These are phyloP conservation scores for Neodiprion pinetum DNA, from an alignment of 1,140 invertebrate genomes.

Conservation along the genomic window DNA sequence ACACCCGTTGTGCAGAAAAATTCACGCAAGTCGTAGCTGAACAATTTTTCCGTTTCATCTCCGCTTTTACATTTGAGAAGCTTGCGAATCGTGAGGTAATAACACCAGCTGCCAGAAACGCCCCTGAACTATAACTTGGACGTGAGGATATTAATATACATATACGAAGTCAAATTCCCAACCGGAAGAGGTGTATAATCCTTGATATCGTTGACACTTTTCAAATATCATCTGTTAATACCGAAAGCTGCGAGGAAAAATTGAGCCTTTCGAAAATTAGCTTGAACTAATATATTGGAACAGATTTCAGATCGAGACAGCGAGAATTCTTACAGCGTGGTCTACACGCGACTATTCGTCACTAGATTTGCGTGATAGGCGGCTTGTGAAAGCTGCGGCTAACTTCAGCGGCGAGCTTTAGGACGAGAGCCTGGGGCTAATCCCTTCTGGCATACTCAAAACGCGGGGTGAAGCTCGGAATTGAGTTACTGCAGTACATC, in stretches of 20 bases:
- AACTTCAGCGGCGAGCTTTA: background rate
- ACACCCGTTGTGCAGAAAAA: background rate
- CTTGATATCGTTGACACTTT: background rate
- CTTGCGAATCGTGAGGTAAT: background rate
- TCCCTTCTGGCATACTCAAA: background rate
- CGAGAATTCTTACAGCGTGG: too few relatives aligned
- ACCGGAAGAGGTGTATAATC: background rate
- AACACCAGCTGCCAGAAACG: background rate
- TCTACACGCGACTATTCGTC: too few relatives aligned
- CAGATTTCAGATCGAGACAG: too few relatives aligned
- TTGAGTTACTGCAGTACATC: background rate
- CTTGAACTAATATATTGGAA: too few relatives aligned
- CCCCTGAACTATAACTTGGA: background rate
- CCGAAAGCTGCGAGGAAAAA: too few relatives aligned
- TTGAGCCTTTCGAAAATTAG: too few relatives aligned
- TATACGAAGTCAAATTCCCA: background rate
- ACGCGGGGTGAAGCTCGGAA: background rate
- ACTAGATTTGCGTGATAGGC: too few relatives aligned
- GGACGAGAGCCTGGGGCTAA: background rate
- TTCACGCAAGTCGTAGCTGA: background rate
- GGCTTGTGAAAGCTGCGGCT: too few relatives aligned
- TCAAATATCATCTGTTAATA: background rate
- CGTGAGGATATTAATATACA: background rate
- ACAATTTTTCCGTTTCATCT: background rate
- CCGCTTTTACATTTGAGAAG: background rate